Evolutionary conservation across 2,113 vertebrate species (phyloP), one percentile per base, ranked within the genome.

Genomic region (Pelodiscus sinensis): DNA sequence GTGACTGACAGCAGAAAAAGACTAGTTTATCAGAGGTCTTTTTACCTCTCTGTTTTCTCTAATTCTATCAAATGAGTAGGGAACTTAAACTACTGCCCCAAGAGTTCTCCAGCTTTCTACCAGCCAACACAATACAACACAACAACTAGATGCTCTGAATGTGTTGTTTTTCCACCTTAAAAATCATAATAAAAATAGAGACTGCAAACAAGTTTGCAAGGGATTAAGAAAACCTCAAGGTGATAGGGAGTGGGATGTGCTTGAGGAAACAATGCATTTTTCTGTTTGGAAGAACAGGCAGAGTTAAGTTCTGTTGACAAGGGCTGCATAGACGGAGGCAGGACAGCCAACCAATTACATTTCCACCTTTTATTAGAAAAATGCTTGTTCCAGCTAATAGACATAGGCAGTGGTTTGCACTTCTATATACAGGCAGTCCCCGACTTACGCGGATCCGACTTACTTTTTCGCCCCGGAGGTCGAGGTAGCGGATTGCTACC

Each of bases 81-180:
- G 60, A 91, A 4, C 19, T 90, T 29, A 21, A 0, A 16, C 44
- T 79, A 50, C 14, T 84, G 88, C 81, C 92, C 79, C 58, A 1
- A 0, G 79, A 94, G 50, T 65, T 29, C 0, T 0, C n/a, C 52
- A 14, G 3, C 15, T n/a, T 35, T 62, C 11, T 38, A 25, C 44
- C 0, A 0, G 50, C 77, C 81, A 87, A 8, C 3, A 22, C 35
- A 87, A 85, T 31, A 54, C 55, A 86, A 9, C 56, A 54, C 55
- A 86, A 9, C 58, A 58, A 55, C 2, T 14, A 44, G 5, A 22
- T 68, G 27, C 52, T 90, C 3, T 55, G 19, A n/a, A 73, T 9
- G 8, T 8, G 2, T 0, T 79, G 38, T 4, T 51, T 68, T 90
- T 83, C 82, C 56, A 68, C 19, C 54, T 90, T 13, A 75, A 79